Percentiles rank a stretch among this genome's conserved stretches.
Conservation (phyloP, 2,888 invertebrate genomes). For the Cosmia trapezina region DNA sequence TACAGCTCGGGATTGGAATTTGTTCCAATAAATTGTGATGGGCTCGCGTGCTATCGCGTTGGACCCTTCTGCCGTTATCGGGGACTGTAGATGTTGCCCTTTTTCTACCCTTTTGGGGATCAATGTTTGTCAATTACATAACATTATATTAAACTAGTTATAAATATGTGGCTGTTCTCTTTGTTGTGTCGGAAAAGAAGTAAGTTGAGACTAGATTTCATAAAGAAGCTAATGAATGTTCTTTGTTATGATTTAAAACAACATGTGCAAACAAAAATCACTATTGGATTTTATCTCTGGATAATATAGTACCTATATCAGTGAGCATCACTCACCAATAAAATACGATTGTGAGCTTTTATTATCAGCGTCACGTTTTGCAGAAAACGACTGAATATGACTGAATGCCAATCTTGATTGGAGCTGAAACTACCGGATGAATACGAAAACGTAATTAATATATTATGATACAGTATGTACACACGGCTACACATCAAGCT, state of each 20-base stretch:
- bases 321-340: background rate
- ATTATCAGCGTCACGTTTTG: background rate
- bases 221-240: background rate
- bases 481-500: too few species aligned
- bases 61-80: slow-evolving; percentile 49
- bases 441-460: background rate
- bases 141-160: slow-evolving; percentile 30
- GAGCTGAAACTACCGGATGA: background rate
- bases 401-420: slow-evolving; percentile 3
- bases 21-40: slow-evolving; percentile 57
- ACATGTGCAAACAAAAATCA: background rate
- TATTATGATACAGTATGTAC: too few species aligned
- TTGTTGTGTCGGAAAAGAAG: background rate
- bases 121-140: slow-evolving; percentile 50
- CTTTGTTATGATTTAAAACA: background rate
- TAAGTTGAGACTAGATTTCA: background rate
- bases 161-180: slow-evolving; percentile 14
- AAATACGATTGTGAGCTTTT: background rate
- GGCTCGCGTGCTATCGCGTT: slow-evolving; percentile 25
- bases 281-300: background rate
- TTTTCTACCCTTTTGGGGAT: slow-evolving; percentile 48
- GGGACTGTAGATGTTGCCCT: slow-evolving; percentile 29
- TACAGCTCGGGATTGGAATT: slow-evolving; percentile 54
- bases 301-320: background rate
- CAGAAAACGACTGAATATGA: background rate